Evolutionary conservation across 2,113 vertebrate species (phyloP).

Genomic region (Columbina picui): DNA sequence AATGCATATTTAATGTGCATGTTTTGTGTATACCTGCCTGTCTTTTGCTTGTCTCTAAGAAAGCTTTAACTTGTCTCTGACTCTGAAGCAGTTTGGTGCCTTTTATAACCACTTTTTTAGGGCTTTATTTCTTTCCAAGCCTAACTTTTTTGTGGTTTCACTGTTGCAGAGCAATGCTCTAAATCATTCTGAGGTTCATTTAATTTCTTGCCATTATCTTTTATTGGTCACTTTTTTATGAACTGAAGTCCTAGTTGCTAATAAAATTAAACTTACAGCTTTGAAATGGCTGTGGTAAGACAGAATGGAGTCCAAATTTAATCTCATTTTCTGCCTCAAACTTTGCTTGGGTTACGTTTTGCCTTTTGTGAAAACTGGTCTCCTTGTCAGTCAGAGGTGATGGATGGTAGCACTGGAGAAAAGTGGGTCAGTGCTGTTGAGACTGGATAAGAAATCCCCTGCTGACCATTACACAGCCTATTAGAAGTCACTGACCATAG

Average conservation of each 20-base stretch:
- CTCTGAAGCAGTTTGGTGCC: background rate
- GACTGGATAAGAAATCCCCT: conserved; percentile 17
- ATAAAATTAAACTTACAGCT: conserved; percentile 32
- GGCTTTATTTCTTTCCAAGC: background rate
- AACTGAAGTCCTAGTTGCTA: conserved; percentile 40
- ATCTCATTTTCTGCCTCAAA: background rate
- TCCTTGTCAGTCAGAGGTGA: conserved; percentile 30
- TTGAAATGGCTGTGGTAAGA: background rate
- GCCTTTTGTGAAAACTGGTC: background rate
- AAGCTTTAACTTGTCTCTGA: background rate
- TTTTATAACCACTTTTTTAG: background rate
- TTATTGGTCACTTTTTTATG: conserved; percentile 58
- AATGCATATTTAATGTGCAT: background rate
- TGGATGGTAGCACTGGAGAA: background rate
- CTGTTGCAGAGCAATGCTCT: background rate
- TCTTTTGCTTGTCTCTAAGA: background rate
- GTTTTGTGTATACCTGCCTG: background rate
- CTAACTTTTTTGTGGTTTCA: background rate
- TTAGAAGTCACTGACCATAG: conserved; percentile 43
- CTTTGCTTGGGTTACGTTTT: background rate
- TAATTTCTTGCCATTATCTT: conserved; percentile 56
- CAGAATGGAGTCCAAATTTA: background rate
- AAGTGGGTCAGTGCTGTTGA: conserved; percentile 34
- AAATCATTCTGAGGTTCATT: conserved; percentile 44
- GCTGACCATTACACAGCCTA: conserved; percentile 24